Percentiles rank a stretch among this genome's conserved stretches.
Conservation (phyloP, 2,113 vertebrate genomes). For the Aegotheles bennettii region DNA sequence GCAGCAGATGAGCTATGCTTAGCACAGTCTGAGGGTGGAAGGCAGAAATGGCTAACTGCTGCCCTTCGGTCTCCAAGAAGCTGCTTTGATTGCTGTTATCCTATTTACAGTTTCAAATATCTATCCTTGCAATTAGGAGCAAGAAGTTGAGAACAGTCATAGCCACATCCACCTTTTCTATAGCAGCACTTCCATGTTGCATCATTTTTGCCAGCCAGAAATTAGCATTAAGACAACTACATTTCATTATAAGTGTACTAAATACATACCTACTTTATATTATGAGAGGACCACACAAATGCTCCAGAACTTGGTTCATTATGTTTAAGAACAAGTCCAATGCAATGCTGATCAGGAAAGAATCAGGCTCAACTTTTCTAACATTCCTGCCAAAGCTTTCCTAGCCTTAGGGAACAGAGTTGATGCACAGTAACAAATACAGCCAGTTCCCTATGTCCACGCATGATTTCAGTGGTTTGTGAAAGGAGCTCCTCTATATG, state of each 20-base stretch:
- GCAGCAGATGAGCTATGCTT: neutral
- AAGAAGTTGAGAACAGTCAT: neutral
- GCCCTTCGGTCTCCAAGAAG: conserved; percentile 14
- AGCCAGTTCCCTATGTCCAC: neutral
- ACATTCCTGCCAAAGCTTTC: neutral
- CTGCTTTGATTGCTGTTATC: neutral
- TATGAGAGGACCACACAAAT: neutral
- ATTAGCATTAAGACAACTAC: neutral
- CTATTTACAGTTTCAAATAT: neutral
- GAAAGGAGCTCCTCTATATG: neutral
- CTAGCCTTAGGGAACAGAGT: neutral
- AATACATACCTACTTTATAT: neutral
- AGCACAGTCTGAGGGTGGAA: neutral
- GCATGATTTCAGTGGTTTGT: neutral
- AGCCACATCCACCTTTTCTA: neutral
- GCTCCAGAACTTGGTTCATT: neutral
- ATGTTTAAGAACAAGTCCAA: neutral
- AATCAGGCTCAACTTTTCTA: neutral
- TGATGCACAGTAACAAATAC: neutral
- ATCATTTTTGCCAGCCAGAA: neutral
- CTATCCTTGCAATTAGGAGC: neutral
- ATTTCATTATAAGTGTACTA: neutral
- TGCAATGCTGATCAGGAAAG: neutral
- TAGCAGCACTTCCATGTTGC: neutral
- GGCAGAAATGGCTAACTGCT: conserved; percentile 24